A percentile compares a stretch with the other conserved stretches of the same genome.
phyloP scores from a whole-genome alignment of 2,797 vertebrate genomes.

The Nannoperca australis region DNA sequence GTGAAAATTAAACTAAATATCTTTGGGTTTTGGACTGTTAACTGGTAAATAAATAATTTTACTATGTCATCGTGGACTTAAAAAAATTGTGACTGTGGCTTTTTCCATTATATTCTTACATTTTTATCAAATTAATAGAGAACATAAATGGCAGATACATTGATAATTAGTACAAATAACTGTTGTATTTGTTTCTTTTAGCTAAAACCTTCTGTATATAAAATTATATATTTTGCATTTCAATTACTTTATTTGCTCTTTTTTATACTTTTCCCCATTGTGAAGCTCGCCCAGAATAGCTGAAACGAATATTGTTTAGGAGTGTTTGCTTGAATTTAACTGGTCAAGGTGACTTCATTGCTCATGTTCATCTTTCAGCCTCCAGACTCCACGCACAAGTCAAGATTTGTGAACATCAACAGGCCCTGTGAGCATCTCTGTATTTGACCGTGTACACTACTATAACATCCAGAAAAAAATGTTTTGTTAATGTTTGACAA shows the following conservation, averaged over 20 bases:
- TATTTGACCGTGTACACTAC: not conserved
- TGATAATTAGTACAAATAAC: not conserved
- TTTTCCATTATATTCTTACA: not conserved
- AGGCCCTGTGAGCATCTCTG: slow-evolving; percentile 1
- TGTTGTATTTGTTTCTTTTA: not conserved
- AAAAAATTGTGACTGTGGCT: not conserved
- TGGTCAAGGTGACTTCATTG: slow-evolving; percentile 5
- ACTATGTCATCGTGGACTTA: not conserved
- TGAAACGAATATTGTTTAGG: not conserved
- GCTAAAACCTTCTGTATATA: not conserved
- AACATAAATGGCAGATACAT: not conserved
- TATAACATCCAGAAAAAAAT: not conserved
- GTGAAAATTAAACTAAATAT: not conserved
- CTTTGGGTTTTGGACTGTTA: not conserved
- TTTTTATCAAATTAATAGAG: not conserved
- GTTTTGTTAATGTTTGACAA: not conserved
- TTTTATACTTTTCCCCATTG: not conserved
- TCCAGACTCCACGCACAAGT: not conserved
- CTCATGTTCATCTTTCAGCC: not conserved
- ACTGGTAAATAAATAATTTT: not conserved
- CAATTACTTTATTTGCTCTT: not conserved
- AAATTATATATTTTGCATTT: not conserved
- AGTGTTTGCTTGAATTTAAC: not conserved
- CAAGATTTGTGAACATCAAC: not conserved
- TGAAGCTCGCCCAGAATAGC: not conserved